These are phyloP conservation scores for Pogonomyrmex californicus DNA, from an alignment of 1,140 invertebrate species.

Conservation along the genomic window DNA sequence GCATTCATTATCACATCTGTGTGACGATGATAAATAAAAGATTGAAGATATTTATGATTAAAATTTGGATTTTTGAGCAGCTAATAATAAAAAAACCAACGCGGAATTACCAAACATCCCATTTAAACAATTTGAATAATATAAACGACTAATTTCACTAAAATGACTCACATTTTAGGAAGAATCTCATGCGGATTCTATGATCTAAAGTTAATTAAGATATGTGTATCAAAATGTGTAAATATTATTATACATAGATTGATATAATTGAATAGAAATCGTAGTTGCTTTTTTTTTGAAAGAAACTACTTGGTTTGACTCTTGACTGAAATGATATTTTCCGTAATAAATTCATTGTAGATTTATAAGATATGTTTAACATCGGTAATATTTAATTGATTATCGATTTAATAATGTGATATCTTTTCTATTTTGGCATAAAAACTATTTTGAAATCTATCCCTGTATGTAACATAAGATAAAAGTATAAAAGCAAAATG, in stretches of 20 bases:
- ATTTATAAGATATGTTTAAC: not conserved
- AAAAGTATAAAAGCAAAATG: not conserved
- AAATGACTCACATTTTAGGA: not conserved
- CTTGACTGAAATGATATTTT: not conserved
- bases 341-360: not conserved
- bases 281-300: not conserved
- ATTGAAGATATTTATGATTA: not conserved
- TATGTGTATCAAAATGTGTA: not conserved
- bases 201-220: not conserved
- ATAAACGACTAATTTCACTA: not conserved
- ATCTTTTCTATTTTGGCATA: not conserved
- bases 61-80: not conserved
- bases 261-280: not conserved
- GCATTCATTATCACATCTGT: not conserved
- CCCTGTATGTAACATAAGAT: not conserved
- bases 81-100: not conserved
- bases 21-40: slow-evolving; percentile 18
- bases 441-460: not conserved
- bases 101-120: not conserved
- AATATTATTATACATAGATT: not conserved
- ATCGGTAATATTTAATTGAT: not conserved
- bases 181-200: not conserved
- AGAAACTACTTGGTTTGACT: not conserved
- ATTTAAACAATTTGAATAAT: not conserved
- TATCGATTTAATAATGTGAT: not conserved